Evolutionary conservation across 2,797 vertebrate species (phyloP).

Genomic region (Scyliorhinus canicula): DNA sequence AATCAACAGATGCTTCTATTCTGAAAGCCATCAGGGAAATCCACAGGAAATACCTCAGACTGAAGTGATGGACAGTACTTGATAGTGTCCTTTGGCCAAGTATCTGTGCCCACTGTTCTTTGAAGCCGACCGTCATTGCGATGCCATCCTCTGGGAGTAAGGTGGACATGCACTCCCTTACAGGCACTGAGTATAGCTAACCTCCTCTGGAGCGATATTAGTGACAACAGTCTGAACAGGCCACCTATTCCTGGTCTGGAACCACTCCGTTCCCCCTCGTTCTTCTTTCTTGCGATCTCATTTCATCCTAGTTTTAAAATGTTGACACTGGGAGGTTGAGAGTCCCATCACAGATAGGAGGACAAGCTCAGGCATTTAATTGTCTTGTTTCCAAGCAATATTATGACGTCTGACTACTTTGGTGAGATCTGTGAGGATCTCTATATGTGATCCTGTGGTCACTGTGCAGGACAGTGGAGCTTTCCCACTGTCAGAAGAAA

Average conservation of each 20-base stretch:
- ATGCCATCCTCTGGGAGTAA: background rate
- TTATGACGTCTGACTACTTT: background rate
- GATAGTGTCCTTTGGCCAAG: background rate
- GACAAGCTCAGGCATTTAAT: background rate
- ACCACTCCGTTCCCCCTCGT: no score
- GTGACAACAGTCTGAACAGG: background rate
- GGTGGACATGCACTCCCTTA: background rate
- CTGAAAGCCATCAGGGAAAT: background rate
- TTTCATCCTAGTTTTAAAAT: background rate
- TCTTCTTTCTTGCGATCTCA: background rate
- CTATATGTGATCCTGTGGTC: background rate
- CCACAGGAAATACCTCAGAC: background rate
- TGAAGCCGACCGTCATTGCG: background rate
- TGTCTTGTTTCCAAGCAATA: background rate
- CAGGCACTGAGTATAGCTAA: no score
- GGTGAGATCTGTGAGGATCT: background rate
- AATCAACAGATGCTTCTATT: constrained; percentile 27
- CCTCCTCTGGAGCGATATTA: no score
- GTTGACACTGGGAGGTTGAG: background rate
- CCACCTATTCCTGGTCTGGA: background rate
- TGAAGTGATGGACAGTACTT: background rate
- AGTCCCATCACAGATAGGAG: background rate
- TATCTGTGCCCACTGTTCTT: background rate
- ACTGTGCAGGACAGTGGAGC: background rate
- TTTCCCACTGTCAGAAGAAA: background rate